phyloP scores from a whole-genome alignment of 2,113 vertebrate genomes.

The Epinephelus cyanopodus region DNA sequence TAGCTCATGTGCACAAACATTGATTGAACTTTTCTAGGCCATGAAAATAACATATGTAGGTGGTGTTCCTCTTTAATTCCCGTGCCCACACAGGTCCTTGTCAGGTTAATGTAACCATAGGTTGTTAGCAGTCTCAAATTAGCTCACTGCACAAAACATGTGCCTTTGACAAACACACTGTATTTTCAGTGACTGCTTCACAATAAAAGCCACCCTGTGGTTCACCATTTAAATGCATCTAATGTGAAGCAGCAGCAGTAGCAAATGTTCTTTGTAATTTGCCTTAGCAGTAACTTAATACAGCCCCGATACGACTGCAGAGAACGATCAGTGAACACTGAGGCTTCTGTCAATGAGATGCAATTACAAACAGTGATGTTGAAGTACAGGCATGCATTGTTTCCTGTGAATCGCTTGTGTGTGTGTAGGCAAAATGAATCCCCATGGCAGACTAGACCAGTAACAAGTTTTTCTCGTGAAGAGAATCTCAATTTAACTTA shows the following conservation, averaged over 20 bases:
- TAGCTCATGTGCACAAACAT: too few species aligned
- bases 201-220: neutral
- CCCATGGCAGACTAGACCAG: neutral
- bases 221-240: neutral
- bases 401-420: neutral
- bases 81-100: neutral
- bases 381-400: neutral
- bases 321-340: neutral
- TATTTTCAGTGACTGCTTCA: neutral
- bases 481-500: neutral
- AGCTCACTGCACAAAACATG: neutral
- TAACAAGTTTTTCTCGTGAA: neutral
- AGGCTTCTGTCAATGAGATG: neutral
- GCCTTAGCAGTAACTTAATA: neutral
- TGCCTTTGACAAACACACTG: neutral
- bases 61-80: too few species aligned
- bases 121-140: neutral
- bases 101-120: neutral
- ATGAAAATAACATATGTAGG: too few species aligned
- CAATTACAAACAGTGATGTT: neutral
- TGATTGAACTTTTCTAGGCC: too few species aligned
- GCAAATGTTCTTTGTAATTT: slow-evolving; percentile 3
- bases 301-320: neutral
- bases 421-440: neutral
- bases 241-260: slow-evolving; percentile 6